phyloP scores from a whole-genome alignment of 2,113 vertebrate species.

The Prionailurus bengalensis region DNA sequence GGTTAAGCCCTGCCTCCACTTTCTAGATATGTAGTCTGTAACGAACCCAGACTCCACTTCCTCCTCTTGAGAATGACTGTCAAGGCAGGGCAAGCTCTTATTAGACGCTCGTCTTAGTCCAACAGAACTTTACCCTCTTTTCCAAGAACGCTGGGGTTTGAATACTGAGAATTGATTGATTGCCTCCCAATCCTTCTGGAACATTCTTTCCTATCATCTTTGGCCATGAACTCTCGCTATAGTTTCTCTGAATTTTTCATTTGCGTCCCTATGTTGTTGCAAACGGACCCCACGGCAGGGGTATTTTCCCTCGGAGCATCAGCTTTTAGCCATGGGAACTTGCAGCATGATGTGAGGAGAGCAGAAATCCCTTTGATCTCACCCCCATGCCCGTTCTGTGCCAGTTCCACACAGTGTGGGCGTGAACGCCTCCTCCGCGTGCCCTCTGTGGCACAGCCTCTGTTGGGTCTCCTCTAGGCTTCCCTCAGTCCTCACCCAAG shows the following conservation, averaged over 20 bases:
- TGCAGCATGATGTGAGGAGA: background rate
- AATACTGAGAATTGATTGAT: background rate
- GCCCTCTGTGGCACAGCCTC: too few relatives aligned
- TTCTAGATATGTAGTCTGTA: background rate
- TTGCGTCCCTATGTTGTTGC: background rate
- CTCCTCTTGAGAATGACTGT: background rate
- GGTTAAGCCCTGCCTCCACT: background rate
- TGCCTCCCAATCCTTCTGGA: background rate
- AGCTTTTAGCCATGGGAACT: background rate
- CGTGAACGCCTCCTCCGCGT: rapidly evolving
- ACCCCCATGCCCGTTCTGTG: background rate
- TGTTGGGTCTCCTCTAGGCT: background rate
- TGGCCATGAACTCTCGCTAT: background rate
- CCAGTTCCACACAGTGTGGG: rapidly evolving
- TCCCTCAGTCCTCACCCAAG: background rate
- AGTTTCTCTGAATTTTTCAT: background rate
- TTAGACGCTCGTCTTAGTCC: background rate
- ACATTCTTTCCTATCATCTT: background rate
- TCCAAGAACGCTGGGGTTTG: background rate
- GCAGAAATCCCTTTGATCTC: background rate
- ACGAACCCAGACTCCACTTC: background rate
- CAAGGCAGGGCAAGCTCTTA: background rate
- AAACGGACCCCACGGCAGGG: background rate
- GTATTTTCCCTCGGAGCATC: background rate
- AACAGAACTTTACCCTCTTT: background rate